Evolutionary conservation across 2,888 invertebrate genomes (phyloP).

Genomic region (Notocelia uddmanniana): DNA sequence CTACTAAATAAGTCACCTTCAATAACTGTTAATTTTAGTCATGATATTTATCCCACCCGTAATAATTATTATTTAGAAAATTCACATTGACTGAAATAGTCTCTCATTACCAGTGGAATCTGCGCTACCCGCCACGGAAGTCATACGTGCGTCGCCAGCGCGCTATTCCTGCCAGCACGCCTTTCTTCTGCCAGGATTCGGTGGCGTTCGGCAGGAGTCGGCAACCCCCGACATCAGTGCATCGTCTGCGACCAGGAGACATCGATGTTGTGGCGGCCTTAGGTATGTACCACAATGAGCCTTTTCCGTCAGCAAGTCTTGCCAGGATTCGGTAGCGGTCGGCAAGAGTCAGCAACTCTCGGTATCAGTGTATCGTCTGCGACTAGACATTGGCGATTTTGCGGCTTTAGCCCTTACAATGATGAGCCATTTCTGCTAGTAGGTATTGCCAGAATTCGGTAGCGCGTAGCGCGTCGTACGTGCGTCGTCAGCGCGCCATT

Average conservation of each 20-base stretch:
- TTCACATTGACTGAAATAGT: no score
- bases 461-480: conserved; percentile 72
- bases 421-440: not conserved
- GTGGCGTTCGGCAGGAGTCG: conserved; percentile 71
- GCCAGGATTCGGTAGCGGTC: conserved; percentile 73
- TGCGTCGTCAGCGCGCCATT: conserved; percentile 83
- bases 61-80: no score
- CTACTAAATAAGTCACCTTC: no score
- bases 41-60: no score
- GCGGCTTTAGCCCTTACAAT: conserved; percentile 84
- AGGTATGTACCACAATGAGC: conserved; percentile 55
- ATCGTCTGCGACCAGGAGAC: conserved; percentile 88
- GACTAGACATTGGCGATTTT: conserved; percentile 89
- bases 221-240: conserved; percentile 87
- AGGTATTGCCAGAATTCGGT: conserved; percentile 78
- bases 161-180: conserved; percentile 77
- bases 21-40: no score
- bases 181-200: conserved; percentile 86
- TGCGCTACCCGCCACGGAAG: conserved; percentile 79
- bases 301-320: conserved; percentile 60
- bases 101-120: conserved; percentile 64
- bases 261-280: conserved; percentile 90
- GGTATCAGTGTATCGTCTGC: conserved; percentile 88
- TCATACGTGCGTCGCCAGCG: conserved; percentile 82
- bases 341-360: conserved; percentile 79